Evolutionary conservation across 1,140 invertebrate species (phyloP).

Genomic region (Agrilus planipennis): DNA sequence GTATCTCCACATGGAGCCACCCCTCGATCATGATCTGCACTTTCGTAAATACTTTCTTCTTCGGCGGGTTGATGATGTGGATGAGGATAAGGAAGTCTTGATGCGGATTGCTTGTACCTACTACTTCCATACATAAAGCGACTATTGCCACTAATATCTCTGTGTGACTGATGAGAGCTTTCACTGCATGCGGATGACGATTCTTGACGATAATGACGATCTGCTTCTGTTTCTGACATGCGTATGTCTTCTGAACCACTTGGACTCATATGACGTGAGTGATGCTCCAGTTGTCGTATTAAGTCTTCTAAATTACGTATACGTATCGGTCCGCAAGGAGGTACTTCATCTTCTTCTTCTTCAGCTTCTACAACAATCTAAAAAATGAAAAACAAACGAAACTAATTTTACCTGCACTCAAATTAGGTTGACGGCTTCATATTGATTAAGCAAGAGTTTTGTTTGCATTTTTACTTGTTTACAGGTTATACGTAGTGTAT

Average conservation of each 20-base stretch:
- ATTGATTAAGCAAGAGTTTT: constrained; percentile 1
- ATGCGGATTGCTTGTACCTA: constrained; percentile 63
- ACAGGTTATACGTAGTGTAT: too few relatives aligned
- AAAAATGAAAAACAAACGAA: background rate
- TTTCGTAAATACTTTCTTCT: constrained; percentile 76
- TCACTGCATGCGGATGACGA: constrained; percentile 64
- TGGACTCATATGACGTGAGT: constrained; percentile 77
- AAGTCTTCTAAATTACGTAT: constrained; percentile 86
- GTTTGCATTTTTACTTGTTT: too few relatives aligned
- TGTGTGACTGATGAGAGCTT: constrained; percentile 42
- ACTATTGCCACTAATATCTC: too few relatives aligned
- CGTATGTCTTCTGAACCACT: constrained; percentile 83
- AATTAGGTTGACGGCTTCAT: background rate
- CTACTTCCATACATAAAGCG: constrained; percentile 69
- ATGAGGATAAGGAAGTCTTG: constrained; percentile 43
- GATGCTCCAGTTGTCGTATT: constrained; percentile 80
- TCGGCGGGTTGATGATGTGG: constrained; percentile 48
- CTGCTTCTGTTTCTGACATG: constrained; percentile 82
- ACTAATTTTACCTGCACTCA: background rate
- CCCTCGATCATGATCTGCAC: constrained; percentile 60
- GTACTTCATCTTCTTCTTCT: constrained; percentile 58
- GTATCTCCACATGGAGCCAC: constrained; percentile 54
- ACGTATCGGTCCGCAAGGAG: constrained; percentile 58
- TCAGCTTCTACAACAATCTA: constrained; percentile 37
- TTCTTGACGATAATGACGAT: constrained; percentile 57